A percentile compares a stretch with the other conserved stretches of the same genome.
Conservation (phyloP, 2,797 vertebrate genomes). For the Hybognathus amarus region DNA sequence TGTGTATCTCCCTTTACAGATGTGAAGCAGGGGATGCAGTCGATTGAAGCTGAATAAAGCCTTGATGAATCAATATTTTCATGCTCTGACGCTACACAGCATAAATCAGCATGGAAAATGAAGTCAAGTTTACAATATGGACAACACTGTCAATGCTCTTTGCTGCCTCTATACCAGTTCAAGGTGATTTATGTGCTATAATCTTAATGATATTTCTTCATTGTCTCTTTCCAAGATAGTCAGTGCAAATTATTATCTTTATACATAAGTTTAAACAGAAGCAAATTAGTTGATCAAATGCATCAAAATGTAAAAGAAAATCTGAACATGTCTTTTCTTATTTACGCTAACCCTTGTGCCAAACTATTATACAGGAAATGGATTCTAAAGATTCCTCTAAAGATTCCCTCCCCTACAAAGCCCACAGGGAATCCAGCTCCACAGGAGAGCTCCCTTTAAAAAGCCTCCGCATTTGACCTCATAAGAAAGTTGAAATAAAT, state of each 20-base stretch:
- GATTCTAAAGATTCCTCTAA: conserved; percentile 44
- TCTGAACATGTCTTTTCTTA: background rate
- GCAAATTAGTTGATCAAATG: background rate
- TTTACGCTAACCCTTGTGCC: background rate
- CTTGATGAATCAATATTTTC: conserved; percentile 45
- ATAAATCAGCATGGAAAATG: conserved; percentile 52
- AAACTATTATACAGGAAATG: background rate
- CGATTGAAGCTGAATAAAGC: conserved; percentile 32
- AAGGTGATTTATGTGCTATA: conserved; percentile 49
- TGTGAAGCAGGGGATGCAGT: conserved; percentile 12
- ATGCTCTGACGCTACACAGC: conserved; percentile 37
- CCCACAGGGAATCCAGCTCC: conserved; percentile 60
- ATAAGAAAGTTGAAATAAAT: conserved; percentile 65
- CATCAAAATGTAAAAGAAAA: background rate
- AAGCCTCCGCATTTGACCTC: conserved; percentile 62
- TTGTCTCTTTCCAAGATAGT: conserved; percentile 10
- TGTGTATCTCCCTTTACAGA: conserved; percentile 21
- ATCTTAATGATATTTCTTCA: conserved; percentile 28
- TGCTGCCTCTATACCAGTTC: conserved; percentile 32
- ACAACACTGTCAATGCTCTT: conserved; percentile 43
- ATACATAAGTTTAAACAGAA: background rate
- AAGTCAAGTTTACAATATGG: conserved; percentile 43
- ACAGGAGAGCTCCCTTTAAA: conserved; percentile 54
- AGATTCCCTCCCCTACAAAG: conserved; percentile 58
- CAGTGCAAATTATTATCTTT: background rate